Percentiles rank a stretch among this genome's conserved stretches.
These are phyloP conservation scores for Drosophila melanica DNA, from an alignment of 1,140 invertebrate genomes.

Conservation along the genomic window DNA sequence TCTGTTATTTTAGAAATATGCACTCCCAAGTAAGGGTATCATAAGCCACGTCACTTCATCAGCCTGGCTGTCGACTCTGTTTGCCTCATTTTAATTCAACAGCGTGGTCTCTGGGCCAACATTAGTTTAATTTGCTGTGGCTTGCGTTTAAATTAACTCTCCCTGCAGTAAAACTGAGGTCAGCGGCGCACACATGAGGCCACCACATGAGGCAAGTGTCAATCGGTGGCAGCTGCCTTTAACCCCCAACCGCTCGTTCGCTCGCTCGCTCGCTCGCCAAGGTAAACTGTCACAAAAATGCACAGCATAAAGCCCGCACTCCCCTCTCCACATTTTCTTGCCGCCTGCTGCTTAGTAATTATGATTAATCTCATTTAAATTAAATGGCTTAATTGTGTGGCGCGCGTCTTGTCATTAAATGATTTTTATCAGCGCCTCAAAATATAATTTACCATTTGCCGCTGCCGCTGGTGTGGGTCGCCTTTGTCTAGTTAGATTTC, in stretches of 20 bases:
- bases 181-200: conserved; percentile 17
- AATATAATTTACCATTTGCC: conserved; percentile 58
- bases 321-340: neutral
- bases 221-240: conserved; percentile 47
- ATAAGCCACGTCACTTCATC: conserved; percentile 25
- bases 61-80: conserved; percentile 30
- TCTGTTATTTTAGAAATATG: neutral
- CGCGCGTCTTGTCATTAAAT: conserved; percentile 77
- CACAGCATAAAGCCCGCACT: neutral
- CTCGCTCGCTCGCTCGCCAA: neutral
- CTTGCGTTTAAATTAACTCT: conserved; percentile 71
- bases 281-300: conserved; percentile 26
- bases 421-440: conserved; percentile 76
- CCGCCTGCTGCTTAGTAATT: conserved; percentile 71
- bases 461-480: conserved; percentile 6
- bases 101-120: conserved; percentile 36
- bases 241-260: neutral
- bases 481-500: conserved; percentile 21
- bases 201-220: conserved; percentile 43
- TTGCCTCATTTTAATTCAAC: conserved; percentile 55
- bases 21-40: conserved; percentile 3
- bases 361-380: conserved; percentile 83
- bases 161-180: conserved; percentile 33
- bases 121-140: conserved; percentile 76
- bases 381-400: conserved; percentile 78